Conservation (phyloP, 2,797 vertebrate genomes). For the Falco cherrug region DNA sequence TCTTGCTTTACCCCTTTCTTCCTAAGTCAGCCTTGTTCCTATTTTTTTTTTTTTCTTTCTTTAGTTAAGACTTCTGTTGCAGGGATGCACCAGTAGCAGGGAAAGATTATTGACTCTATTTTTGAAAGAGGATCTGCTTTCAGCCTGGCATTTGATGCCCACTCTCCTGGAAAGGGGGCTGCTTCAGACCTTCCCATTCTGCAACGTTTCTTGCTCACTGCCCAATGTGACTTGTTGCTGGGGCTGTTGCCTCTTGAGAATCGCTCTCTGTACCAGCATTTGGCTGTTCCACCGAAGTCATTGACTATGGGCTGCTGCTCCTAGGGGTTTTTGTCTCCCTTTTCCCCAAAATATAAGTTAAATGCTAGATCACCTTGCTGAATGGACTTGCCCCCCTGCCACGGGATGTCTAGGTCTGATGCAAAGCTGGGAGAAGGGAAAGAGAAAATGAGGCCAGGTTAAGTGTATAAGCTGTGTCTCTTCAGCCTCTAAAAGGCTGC, state of each 20-base stretch:
- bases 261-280: rapidly evolving
- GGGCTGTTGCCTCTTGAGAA: background rate
- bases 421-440: background rate
- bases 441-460: background rate
- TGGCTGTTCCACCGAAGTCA: background rate
- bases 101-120: background rate
- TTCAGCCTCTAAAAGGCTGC: background rate
- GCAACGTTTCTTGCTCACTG: rapidly evolving
- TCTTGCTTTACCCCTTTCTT: background rate
- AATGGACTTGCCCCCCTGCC: background rate
- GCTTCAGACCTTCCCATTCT: background rate
- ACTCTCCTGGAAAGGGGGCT: background rate
- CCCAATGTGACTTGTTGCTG: background rate
- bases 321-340: background rate
- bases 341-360: background rate
- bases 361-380: background rate
- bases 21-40: background rate
- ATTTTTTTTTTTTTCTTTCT: background rate
- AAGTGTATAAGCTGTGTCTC: background rate
- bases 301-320: background rate
- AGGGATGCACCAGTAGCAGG: background rate
- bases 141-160: background rate
- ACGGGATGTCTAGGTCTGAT: background rate
- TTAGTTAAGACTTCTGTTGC: background rate
- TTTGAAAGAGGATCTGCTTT: background rate